Evolutionary conservation across 2,797 vertebrate species (phyloP).

Genomic region (Pyrocephalus nanus): DNA sequence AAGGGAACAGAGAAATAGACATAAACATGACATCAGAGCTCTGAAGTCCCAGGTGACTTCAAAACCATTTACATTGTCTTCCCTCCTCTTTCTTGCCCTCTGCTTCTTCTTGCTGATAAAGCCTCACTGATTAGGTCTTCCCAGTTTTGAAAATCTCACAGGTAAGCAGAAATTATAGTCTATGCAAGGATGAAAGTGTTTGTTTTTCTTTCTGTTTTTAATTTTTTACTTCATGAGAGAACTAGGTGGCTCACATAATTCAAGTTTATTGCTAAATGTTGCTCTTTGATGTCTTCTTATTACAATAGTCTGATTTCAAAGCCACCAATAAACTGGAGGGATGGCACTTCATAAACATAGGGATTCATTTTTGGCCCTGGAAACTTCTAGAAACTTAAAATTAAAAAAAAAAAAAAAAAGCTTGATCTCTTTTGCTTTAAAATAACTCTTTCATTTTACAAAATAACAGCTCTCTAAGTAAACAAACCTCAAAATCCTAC

Average conservation of each 20-base stretch:
- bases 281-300: constrained; percentile 39
- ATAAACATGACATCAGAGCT: background rate
- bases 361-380: background rate
- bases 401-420: background rate
- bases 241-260: constrained; percentile 7
- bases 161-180: background rate
- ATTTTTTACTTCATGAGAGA: background rate
- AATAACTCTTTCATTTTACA: background rate
- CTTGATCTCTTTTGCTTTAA: background rate
- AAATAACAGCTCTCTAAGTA: background rate
- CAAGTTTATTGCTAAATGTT: constrained; percentile 40
- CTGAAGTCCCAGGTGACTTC: background rate
- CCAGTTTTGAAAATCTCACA: background rate
- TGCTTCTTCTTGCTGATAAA: background rate
- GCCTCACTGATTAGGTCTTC: background rate
- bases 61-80: background rate
- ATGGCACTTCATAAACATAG: background rate
- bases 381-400: background rate
- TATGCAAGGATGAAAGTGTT: background rate
- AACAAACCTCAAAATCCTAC: constrained; percentile 8
- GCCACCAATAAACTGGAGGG: constrained; percentile 19
- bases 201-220: constrained; percentile 8
- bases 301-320: constrained; percentile 28
- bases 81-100: background rate
- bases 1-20: background rate